Conservation (phyloP, 2,888 invertebrate genomes). For the Microchrysa polita region DNA sequence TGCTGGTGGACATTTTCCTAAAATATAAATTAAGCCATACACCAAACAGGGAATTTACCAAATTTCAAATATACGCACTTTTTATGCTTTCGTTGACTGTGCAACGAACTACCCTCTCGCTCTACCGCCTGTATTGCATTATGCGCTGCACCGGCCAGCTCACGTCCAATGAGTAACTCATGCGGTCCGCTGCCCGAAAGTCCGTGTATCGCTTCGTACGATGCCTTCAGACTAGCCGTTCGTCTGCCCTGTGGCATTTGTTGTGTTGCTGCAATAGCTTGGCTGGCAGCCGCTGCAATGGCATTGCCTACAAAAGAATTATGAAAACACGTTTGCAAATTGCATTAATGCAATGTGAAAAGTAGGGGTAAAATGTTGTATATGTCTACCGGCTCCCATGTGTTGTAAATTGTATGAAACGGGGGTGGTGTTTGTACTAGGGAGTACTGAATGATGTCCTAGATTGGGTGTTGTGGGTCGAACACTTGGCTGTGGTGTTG, state of each 20-base stretch:
- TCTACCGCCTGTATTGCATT: slow-evolving; percentile 77
- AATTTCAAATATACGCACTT: slow-evolving; percentile 62
- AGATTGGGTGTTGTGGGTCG: slow-evolving; percentile 57
- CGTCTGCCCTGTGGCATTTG: slow-evolving; percentile 95
- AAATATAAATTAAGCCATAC: too few species aligned
- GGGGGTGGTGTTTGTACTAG: slow-evolving; percentile 56
- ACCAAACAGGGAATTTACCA: too few species aligned
- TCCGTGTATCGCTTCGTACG: slow-evolving; percentile 87
- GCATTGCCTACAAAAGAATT: slow-evolving; percentile 70
- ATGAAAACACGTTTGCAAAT: not conserved
- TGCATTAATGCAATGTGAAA: not conserved
- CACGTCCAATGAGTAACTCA: slow-evolving; percentile 76
- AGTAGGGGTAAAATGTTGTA: not conserved
- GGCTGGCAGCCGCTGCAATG: slow-evolving; percentile 93
- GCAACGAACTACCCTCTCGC: slow-evolving; percentile 66
- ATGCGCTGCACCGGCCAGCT: slow-evolving; percentile 77
- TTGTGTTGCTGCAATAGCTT: slow-evolving; percentile 95
- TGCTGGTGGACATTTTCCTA: slow-evolving; percentile 59
- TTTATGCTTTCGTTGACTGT: slow-evolving; percentile 72
- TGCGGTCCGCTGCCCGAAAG: slow-evolving; percentile 71
- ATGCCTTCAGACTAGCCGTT: slow-evolving; percentile 93
- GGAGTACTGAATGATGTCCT: slow-evolving; percentile 58
- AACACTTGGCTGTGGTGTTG: slow-evolving; percentile 50
- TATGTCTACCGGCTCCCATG: slow-evolving; percentile 76
- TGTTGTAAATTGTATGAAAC: slow-evolving; percentile 80